A percentile compares a stretch with the other conserved stretches of the same genome.
Conservation (phyloP, 2,888 invertebrate species). For the Kryphioiulus occultus region DNA sequence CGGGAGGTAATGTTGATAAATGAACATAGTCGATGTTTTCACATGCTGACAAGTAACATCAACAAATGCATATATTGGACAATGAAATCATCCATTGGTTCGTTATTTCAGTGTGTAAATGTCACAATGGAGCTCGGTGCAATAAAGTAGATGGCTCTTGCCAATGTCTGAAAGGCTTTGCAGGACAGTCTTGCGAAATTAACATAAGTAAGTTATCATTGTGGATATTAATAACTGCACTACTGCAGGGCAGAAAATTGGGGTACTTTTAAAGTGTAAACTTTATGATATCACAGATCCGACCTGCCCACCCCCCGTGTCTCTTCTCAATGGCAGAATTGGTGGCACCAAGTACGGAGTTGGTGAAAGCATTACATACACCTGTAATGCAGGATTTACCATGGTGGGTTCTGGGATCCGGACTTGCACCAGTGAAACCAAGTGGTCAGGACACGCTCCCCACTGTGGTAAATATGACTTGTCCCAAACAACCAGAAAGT, state of each 20-base stretch:
- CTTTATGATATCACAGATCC: slow-evolving; percentile 20
- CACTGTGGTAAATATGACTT: slow-evolving; percentile 44
- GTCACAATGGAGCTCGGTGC: slow-evolving; percentile 54
- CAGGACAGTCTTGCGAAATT: slow-evolving; percentile 54
- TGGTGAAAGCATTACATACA: slow-evolving; percentile 45
- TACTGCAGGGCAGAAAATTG: too few species aligned
- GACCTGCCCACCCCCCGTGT: slow-evolving; percentile 43
- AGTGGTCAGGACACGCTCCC: slow-evolving; percentile 47
- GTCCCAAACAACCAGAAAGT: too few species aligned
- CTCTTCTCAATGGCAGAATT: slow-evolving; percentile 43
- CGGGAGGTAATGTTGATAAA: slow-evolving; percentile 50
- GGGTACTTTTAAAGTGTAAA: not conserved
- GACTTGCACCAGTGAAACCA: slow-evolving; percentile 35
- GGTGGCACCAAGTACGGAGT: not conserved
- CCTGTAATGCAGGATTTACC: slow-evolving; percentile 41
- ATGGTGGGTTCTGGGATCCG: slow-evolving; percentile 15
- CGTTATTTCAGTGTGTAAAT: slow-evolving; percentile 52
- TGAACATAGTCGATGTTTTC: not conserved
- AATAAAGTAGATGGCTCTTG: slow-evolving; percentile 53
- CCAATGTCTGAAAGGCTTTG: slow-evolving; percentile 50
- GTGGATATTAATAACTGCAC: too few species aligned
- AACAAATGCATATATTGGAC: not conserved
- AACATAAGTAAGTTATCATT: slow-evolving; percentile 54
- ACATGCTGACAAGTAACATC: too few species aligned
- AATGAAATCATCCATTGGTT: not conserved